These are phyloP conservation scores for Aphidius ervi DNA, from an alignment of 1,140 invertebrate genomes.

Conservation along the genomic window DNA sequence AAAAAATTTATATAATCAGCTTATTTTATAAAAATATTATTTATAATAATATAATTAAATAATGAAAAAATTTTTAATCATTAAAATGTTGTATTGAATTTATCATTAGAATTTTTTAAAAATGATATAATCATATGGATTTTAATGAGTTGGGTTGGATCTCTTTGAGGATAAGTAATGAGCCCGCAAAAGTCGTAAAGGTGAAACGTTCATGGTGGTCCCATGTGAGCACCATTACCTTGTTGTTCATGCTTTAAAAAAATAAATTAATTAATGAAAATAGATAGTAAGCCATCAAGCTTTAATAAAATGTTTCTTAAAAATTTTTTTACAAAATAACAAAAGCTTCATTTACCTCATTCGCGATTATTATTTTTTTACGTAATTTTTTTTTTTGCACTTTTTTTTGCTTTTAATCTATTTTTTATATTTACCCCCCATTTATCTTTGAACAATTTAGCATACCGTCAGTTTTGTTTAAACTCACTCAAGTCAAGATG, in stretches of 20 bases:
- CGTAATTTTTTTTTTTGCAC: no score
- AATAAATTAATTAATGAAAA: neutral
- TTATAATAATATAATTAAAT: no score
- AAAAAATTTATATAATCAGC: no score
- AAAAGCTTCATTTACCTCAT: conserved; percentile 17
- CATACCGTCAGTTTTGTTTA: conserved; percentile 21
- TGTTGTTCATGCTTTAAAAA: no score
- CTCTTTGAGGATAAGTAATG: conserved; percentile 5
- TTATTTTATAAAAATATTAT: no score
- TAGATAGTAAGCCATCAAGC: neutral
- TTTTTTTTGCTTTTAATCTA: no score
- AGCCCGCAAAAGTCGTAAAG: conserved; percentile 8
- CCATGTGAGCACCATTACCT: conserved; percentile 1
- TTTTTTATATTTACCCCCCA: conserved; percentile 1
- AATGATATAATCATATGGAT: no score
- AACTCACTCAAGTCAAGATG: conserved; percentile 21
- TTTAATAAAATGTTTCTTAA: neutral
- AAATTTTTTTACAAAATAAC: neutral
- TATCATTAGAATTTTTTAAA: no score
- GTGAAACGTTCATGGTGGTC: conserved; percentile 9
- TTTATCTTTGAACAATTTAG: conserved; percentile 15
- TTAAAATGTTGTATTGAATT: no score
- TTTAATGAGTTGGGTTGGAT: no score
- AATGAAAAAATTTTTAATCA: no score
- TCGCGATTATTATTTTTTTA: conserved; percentile 14